Evolutionary conservation across 2,888 invertebrate species (phyloP), one percentile per base, ranked within the genome.

Genomic region (Patella depressa): DNA sequence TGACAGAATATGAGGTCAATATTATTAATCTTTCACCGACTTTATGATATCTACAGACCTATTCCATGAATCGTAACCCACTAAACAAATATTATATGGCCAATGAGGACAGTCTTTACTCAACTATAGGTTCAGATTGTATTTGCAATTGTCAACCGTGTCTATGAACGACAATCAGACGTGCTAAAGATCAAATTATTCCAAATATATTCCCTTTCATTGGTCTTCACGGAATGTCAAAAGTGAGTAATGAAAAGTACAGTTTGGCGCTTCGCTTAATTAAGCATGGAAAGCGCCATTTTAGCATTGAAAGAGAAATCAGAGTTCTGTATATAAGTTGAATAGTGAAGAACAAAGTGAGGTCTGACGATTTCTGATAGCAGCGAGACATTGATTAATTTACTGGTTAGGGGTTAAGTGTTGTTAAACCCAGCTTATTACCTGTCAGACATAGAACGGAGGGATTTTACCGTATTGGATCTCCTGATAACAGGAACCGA

Each of bases 351-450:
- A 65, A 65, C 12, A 19, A 65, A 65, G 24, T n/a, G 19, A 65
- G 24, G 65, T 65, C 65, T 65, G 65, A 65, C 24, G 65, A 65
- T 65, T 19, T 65, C 65, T 65, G 12, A 65, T 24, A 24, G 19
- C 65, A 65, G 19, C 24, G 65, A 65, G 65, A 19, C 65, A 65
- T 24, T 65, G 65, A 65, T 65, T 65, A 65, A 65, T 65, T 65
- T 65, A 65, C 65, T 65, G 65, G 65, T 65, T 65, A 65, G 24
- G 65, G 65, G 65, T 65, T 65, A 65, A 65, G 65, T 65, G 65
- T 65, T 65, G 65, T 65, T 65, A 65, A 65, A 24, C 65, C 65
- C 65, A 65, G 65, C 65, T 65, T 65, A 65, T 65, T 65, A 65
- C 19, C 65, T 65, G 65, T 65, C 65, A 65, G 65, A 65, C 65